Percentiles rank a stretch among this genome's conserved stretches.
phyloP scores from a whole-genome alignment of 92 coral and sea anemone genomes.

The Zoanthus sociatus region DNA sequence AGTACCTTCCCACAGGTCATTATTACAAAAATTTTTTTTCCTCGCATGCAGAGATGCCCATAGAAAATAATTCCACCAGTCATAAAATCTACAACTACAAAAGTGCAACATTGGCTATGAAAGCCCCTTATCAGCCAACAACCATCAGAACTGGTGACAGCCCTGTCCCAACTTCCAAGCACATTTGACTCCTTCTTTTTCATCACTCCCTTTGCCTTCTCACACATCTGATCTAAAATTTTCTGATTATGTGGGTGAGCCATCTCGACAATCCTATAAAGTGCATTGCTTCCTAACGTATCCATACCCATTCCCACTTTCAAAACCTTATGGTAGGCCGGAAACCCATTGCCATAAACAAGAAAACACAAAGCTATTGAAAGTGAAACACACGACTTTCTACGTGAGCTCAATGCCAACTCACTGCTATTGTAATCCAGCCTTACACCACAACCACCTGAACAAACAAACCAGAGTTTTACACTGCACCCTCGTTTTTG shows the following conservation, averaged over 20 bases:
- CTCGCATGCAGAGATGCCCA: neutral
- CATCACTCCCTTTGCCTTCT: conserved; percentile 43
- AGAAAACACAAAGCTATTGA: neutral
- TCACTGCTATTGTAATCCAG: neutral
- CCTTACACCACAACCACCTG: neutral
- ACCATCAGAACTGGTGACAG: conserved; percentile 50
- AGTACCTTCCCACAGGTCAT: neutral
- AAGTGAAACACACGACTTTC: neutral
- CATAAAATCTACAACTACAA: neutral
- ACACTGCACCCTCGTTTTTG: too few relatives aligned
- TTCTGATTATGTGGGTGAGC: conserved; percentile 45
- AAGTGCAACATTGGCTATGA: too few relatives aligned
- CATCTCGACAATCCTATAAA: conserved; percentile 18
- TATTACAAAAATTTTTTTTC: neutral
- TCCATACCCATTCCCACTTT: conserved; percentile 42
- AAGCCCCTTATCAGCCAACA: conserved; percentile 49
- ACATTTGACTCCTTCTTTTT: conserved; percentile 21
- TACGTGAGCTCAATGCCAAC: neutral
- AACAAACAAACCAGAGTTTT: neutral
- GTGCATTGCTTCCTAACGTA: neutral
- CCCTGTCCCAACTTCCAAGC: conserved; percentile 44
- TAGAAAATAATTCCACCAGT: neutral
- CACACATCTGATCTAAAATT: conserved; percentile 38
- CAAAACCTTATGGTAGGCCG: conserved; percentile 45
- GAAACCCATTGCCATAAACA: conserved; percentile 35